Base-by-base conservation (phyloP, 2,113 vertebrate species). In the Lanius ludovicianus region DNA sequence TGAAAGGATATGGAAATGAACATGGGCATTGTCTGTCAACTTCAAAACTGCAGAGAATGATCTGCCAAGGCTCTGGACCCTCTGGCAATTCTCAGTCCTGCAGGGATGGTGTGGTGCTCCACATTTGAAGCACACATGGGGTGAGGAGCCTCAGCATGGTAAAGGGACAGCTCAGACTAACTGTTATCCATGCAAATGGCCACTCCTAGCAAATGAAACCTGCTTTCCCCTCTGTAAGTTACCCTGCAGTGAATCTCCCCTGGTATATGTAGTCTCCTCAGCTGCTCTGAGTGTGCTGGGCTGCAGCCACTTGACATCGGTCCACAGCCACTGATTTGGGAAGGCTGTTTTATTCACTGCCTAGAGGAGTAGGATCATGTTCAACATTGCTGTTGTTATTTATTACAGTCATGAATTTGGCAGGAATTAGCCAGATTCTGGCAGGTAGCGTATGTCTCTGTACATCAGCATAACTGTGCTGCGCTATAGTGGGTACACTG, bases 381-480 rank as follows among this genome's bases (percentile, higher is more conserved):
- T 93, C 82, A 94, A 30, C 83, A 60, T 86, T 41, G 55, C 68
- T 92, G 89, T 82, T 91, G 74, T 93, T 96, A 96, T 94, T 96
- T 96, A 94, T 94, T 96, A 65, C 22, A 77, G 87, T 90, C 84
- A 90, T 92, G 93, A 94, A 71, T 95, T 95, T 96, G 95, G 70
- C 91, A 90, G 68, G 87, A 95, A 78, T 91, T 84, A 87, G 88
- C 55, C 71, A 74, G 70, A 94, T 92, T 81, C 83, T 94, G 93
- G 87, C 85, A 94, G 93, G 88, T 95, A 88, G 79, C 20, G 4
- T 89, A 90, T 91, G 78, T 79, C 67, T 87, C 50, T 90, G 52
- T 86, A 74, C 16, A 37, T 94, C 49, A 92, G 68, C 64, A 63
- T 69, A 90, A 80, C 78, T 76, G 49, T 23, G 75, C 42, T 84